Conservation (phyloP, 2,797 vertebrate genomes). For the Crenichthys baileyi region DNA sequence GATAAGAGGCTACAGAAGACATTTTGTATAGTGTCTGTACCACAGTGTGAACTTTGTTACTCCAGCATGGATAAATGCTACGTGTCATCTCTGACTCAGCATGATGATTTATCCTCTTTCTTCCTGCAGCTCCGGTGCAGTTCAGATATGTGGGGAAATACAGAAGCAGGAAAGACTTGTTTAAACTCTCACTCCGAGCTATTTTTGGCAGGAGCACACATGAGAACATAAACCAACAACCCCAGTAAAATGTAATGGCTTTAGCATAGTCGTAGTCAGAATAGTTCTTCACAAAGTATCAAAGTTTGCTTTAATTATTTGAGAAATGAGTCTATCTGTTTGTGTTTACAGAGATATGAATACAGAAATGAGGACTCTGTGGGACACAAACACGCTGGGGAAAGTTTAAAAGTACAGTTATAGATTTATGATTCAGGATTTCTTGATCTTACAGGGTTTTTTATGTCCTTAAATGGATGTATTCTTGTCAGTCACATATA, state of each 20-base stretch:
- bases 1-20: not conserved
- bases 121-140: conserved; percentile 42
- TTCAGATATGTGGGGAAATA: conserved; percentile 41
- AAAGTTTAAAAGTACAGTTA: conserved; percentile 14
- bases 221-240: not conserved
- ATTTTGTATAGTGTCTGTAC: conserved; percentile 15
- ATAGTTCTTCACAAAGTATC: not conserved
- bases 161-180: conserved; percentile 51
- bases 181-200: conserved; percentile 49
- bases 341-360: conserved; percentile 11
- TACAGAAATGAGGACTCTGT: conserved; percentile 21
- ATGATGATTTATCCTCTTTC: conserved; percentile 25
- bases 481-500: not conserved
- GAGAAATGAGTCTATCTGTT: not conserved
- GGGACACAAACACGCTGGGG: conserved; percentile 47
- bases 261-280: conserved; percentile 17
- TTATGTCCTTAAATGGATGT: not conserved
- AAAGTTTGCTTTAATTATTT: not conserved
- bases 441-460: not conserved
- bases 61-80: conserved; percentile 22
- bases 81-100: conserved; percentile 60
- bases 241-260: not conserved
- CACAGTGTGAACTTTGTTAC: conserved; percentile 51
- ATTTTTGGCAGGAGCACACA: conserved; percentile 43
- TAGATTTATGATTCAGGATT: not conserved